Conservation (phyloP, 2,113 vertebrate genomes). For the Ictidomys tridecemlineatus region DNA sequence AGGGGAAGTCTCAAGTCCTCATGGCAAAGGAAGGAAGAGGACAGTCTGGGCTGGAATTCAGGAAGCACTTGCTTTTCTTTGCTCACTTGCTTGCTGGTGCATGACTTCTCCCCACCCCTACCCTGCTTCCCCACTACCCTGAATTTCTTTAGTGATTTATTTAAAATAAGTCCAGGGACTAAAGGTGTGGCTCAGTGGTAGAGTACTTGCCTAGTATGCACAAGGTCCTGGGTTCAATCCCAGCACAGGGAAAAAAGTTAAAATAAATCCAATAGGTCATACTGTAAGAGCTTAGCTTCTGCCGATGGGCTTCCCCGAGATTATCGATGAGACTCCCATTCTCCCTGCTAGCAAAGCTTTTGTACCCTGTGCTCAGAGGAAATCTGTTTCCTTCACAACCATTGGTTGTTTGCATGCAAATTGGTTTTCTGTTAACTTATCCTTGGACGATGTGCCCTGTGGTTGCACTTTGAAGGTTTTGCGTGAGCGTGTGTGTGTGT, state of each 20-base stretch:
- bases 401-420: not conserved
- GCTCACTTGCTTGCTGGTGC: not conserved
- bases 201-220: too few relatives aligned
- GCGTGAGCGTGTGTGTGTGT: not conserved
- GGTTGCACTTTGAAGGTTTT: not conserved
- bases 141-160: not conserved
- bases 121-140: too few relatives aligned
- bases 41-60: not conserved
- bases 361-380: not conserved
- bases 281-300: not conserved
- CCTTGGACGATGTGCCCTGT: not conserved
- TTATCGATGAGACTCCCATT: not conserved
- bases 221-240: too few relatives aligned
- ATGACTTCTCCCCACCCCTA: too few relatives aligned
- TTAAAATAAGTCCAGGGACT: not conserved
- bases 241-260: not conserved
- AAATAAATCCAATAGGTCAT: not conserved
- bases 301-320: not conserved
- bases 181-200: too few relatives aligned
- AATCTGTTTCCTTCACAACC: constrained; percentile 1
- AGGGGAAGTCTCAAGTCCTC: not conserved
- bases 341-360: not conserved
- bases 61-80: not conserved
- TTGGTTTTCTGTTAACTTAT: constrained; percentile 5
- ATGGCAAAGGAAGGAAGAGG: not conserved